Conservation (phyloP, 2,797 vertebrate species). For the Tolypeutes matacus region DNA sequence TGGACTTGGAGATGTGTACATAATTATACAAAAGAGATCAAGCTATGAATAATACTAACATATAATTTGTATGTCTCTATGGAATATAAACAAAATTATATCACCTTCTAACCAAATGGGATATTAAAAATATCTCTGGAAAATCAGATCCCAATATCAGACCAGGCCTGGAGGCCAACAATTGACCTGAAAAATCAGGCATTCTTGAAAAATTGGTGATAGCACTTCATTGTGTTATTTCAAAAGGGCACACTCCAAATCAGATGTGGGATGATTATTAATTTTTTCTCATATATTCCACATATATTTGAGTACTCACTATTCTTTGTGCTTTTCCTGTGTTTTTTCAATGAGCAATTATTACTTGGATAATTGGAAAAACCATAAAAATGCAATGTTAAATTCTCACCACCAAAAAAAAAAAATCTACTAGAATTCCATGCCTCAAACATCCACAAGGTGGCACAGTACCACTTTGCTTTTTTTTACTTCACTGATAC, state of each 20-base stretch:
- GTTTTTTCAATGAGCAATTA: background rate
- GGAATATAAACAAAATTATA: background rate
- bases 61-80: background rate
- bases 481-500: background rate
- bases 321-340: background rate
- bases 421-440: background rate
- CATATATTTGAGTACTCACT: background rate
- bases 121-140: background rate
- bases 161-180: background rate
- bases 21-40: no score
- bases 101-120: background rate
- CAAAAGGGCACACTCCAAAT: background rate
- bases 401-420: background rate
- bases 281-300: background rate
- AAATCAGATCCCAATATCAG: background rate
- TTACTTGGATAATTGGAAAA: background rate
- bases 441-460: constrained; percentile 68
- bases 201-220: background rate
- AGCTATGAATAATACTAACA: background rate
- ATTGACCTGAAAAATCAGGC: background rate
- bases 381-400: background rate
- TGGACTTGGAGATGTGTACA: background rate
- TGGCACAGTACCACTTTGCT: constrained; percentile 56
- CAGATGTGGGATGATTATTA: background rate
- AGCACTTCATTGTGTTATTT: background rate